Evolutionary conservation across 2,888 invertebrate genomes (phyloP).

Genomic region (Ectemnius cavifrons): DNA sequence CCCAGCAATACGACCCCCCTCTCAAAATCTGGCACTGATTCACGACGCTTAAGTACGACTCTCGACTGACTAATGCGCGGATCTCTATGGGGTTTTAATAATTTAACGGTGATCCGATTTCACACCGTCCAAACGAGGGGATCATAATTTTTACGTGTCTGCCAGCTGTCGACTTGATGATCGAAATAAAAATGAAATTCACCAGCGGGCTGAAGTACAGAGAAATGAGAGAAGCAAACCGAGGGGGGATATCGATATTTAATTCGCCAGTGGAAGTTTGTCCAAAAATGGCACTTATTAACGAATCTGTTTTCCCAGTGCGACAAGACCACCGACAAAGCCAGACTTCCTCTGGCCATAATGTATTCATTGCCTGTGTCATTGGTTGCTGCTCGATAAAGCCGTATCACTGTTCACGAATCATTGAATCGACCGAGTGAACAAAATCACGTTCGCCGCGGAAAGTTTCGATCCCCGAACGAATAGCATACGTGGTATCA

Average conservation of each 20-base stretch:
- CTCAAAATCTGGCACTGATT: too few species aligned
- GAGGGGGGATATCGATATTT: too few species aligned
- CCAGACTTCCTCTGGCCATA: constrained; percentile 43
- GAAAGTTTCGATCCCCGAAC: constrained; percentile 38
- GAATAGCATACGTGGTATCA: constrained; percentile 4
- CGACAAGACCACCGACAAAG: neutral
- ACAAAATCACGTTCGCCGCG: constrained; percentile 52
- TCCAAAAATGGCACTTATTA: too few species aligned
- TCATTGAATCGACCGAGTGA: constrained; percentile 67
- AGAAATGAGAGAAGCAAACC: neutral
- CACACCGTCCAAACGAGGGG: neutral
- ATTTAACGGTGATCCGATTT: neutral
- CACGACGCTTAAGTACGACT: too few species aligned
- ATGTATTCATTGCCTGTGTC: constrained; percentile 55
- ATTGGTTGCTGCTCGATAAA: constrained; percentile 53
- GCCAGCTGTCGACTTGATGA: constrained; percentile 20
- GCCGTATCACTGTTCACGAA: constrained; percentile 71
- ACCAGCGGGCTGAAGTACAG: neutral
- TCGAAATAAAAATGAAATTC: neutral
- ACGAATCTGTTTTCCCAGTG: neutral
- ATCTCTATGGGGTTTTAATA: too few species aligned
- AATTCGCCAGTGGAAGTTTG: too few species aligned
- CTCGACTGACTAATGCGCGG: too few species aligned
- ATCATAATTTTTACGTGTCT: constrained; percentile 16
- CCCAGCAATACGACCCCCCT: too few species aligned